Percentiles rank a stretch among this genome's conserved stretches.
Conservation (phyloP, 2,113 vertebrate genomes). For the Nerophis lumbriciformis region DNA sequence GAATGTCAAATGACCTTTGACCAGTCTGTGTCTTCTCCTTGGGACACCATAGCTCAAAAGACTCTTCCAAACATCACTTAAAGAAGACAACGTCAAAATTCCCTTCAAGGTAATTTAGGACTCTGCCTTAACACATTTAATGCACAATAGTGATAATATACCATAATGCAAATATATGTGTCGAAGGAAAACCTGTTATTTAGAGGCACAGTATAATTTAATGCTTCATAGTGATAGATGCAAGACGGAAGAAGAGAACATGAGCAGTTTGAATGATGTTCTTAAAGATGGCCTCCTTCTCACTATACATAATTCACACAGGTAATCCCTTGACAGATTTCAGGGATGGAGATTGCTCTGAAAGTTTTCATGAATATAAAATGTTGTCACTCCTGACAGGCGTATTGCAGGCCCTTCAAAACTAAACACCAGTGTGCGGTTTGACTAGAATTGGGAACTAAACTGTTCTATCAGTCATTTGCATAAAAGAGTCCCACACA, state of each 20-base stretch:
- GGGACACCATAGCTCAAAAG: not conserved
- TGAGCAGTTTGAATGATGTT: not conserved
- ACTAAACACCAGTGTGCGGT: slow-evolving; percentile 15
- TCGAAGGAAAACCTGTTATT: no score
- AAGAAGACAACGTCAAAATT: not conserved
- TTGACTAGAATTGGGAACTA: slow-evolving; percentile 42
- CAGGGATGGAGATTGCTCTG: slow-evolving; percentile 45
- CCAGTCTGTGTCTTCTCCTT: not conserved
- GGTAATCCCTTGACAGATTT: slow-evolving; percentile 50
- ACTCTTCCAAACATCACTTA: not conserved
- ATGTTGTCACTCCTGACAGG: slow-evolving; percentile 48
- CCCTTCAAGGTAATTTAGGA: not conserved
- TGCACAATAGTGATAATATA: not conserved
- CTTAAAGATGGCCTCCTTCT: slow-evolving; percentile 1
- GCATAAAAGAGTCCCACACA: slow-evolving; percentile 7
- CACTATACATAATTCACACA: slow-evolving; percentile 53
- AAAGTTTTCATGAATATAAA: slow-evolving; percentile 64
- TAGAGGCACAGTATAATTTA: not conserved
- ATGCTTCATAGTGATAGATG: not conserved
- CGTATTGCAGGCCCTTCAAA: slow-evolving; percentile 38
- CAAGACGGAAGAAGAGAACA: not conserved
- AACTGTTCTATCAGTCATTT: slow-evolving; percentile 35
- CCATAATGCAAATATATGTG: not conserved
- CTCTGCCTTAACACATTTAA: not conserved
- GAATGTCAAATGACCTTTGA: no score